Evolutionary conservation across 2,113 vertebrate species (phyloP).

Genomic region (Acanthochromis polyacanthus): DNA sequence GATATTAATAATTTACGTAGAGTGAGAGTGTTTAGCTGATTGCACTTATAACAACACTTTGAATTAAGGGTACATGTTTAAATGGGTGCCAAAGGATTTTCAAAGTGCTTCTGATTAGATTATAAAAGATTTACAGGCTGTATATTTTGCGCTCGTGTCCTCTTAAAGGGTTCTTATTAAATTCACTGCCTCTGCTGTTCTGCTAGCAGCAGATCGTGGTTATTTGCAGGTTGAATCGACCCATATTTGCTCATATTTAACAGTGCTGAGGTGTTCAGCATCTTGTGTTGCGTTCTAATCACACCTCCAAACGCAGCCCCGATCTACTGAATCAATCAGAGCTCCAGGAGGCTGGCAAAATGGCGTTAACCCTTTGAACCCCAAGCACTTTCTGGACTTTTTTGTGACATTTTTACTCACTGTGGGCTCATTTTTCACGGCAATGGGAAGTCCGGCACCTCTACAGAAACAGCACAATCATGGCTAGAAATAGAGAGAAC

Average conservation of each 20-base stretch:
- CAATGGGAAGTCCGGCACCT: too few species aligned
- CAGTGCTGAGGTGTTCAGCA: constrained; percentile 24
- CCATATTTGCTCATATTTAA: constrained; percentile 29
- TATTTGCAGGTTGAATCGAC: constrained; percentile 22
- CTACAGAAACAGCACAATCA: too few species aligned
- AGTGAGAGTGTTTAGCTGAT: neutral
- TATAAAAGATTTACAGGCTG: constrained; percentile 61
- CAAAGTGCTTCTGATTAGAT: constrained; percentile 59
- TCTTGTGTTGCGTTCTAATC: constrained; percentile 41
- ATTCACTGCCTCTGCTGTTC: constrained; percentile 25
- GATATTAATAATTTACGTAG: constrained; percentile 11
- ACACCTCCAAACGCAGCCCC: constrained; percentile 32
- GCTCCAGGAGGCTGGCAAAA: neutral
- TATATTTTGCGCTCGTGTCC: constrained; percentile 42
- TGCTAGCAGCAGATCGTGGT: neutral
- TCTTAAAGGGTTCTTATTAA: constrained; percentile 46
- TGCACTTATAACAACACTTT: neutral
- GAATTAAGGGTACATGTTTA: constrained; percentile 34
- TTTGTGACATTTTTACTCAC: too few species aligned
- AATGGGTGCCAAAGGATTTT: constrained; percentile 55
- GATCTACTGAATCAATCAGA: too few species aligned
- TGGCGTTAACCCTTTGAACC: too few species aligned
- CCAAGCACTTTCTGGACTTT: too few species aligned
- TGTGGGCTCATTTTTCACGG: too few species aligned
- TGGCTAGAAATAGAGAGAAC: too few species aligned